These are phyloP conservation scores for Tenodera sinensis DNA, from an alignment of 2,888 invertebrate genomes.

Conservation along the genomic window DNA sequence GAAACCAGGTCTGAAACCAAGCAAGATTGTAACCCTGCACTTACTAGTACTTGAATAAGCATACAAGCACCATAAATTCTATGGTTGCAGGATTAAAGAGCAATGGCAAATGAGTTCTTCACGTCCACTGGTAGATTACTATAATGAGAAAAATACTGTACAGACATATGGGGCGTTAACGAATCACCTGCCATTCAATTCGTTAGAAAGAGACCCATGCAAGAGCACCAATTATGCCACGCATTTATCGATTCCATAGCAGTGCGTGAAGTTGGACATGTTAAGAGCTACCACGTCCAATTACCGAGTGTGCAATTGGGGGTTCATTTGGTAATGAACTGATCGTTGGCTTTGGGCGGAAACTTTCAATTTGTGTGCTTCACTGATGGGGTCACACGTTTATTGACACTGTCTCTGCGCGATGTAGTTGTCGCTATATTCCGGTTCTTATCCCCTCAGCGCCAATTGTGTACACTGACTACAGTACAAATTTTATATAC, in stretches of 20 bases:
- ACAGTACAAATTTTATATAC: too few species aligned
- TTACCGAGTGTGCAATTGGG: neutral
- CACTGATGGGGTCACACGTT: neutral
- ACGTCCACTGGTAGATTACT: neutral
- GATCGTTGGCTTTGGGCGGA: neutral
- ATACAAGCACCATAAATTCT: too few species aligned
- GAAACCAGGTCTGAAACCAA: too few species aligned
- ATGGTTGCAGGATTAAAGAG: too few species aligned
- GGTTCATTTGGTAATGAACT: neutral
- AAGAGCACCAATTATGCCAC: neutral
- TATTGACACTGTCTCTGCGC: neutral
- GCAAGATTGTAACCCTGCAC: too few species aligned
- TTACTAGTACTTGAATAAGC: too few species aligned
- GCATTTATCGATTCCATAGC: neutral
- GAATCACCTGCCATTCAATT: neutral
- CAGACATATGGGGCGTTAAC: neutral
- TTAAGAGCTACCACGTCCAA: neutral
- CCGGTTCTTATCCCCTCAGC: neutral
- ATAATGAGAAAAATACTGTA: neutral
- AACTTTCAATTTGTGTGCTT: neutral
- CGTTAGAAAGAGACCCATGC: neutral
- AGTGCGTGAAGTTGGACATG: neutral
- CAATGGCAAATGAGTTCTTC: too few species aligned
- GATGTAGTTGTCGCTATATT: neutral
- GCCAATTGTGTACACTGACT: too few species aligned